Evolutionary conservation across 37 sponge, comb jelly and placozoan genomes (phyloP).

Genomic region (Hormiphora californensis): DNA sequence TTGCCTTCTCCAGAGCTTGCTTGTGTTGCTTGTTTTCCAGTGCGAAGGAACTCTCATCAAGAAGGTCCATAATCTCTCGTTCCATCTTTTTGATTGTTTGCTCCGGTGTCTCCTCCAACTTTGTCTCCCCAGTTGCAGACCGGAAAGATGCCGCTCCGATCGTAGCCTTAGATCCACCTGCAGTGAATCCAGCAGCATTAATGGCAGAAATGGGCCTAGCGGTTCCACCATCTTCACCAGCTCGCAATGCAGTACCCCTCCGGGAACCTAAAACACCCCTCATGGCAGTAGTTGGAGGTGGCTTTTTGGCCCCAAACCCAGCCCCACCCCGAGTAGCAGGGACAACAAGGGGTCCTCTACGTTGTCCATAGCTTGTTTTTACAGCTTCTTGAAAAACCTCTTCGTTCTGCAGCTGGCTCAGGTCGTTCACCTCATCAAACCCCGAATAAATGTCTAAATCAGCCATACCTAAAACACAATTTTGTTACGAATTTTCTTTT

Average conservation of each 20-base stretch:
- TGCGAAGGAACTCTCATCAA: constrained; percentile 87
- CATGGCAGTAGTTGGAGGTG: constrained; percentile 25
- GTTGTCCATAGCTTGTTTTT: constrained; percentile 80
- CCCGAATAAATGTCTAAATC: constrained; percentile 50
- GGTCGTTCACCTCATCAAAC: constrained; percentile 53
- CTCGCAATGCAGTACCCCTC: constrained; percentile 1
- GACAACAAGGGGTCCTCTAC: constrained; percentile 69
- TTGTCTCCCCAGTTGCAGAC: not conserved
- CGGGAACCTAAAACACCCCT: constrained; percentile 31
- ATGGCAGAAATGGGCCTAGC: constrained; percentile 89
- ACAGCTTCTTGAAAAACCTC: constrained; percentile 79
- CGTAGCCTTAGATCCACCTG: not conserved
- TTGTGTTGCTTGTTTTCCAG: constrained; percentile 64
- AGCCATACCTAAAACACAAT: too few relatives aligned
- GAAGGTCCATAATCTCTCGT: constrained; percentile 68
- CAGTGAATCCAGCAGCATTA: constrained; percentile 78
- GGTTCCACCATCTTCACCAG: constrained; percentile 61
- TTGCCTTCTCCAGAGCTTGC: constrained; percentile 85
- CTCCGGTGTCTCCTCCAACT: constrained; percentile 62
- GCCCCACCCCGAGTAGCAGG: constrained; percentile 28
- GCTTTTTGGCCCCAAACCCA: constrained; percentile 51
- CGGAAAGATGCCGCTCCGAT: not conserved
- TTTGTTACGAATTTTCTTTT: too few relatives aligned
- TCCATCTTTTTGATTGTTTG: constrained; percentile 79
- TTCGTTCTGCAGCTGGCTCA: constrained; percentile 74